Conservation (phyloP, 2,113 vertebrate genomes). For the Butorides virescens region DNA sequence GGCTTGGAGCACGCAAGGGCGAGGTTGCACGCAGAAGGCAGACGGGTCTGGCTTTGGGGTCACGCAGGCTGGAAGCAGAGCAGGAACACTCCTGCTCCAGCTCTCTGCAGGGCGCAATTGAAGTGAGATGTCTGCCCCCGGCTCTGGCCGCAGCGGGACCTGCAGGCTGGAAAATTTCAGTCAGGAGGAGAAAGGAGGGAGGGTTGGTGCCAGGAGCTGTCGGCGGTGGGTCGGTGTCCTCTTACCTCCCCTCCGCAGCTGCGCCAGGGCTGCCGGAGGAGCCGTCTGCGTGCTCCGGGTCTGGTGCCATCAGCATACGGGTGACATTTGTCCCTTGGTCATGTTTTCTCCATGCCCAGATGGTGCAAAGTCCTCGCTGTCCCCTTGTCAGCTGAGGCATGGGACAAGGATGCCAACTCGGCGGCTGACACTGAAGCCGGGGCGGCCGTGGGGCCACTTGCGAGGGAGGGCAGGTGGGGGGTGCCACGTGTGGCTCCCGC, state of each 20-base stretch:
- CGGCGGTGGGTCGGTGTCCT: not conserved
- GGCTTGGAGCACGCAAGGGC: not conserved
- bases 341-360: not conserved
- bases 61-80: not conserved
- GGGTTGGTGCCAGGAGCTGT: not conserved
- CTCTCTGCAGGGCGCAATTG: not conserved
- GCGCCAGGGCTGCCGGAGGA: rapidly evolving
- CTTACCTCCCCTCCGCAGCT: not conserved
- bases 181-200: not conserved
- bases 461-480: not conserved
- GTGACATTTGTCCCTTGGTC: constrained; percentile 12
- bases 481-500: not conserved
- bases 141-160: rapidly evolving
- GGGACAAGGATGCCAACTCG: not conserved
- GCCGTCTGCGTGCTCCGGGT: rapidly evolving
- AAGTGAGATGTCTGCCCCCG: not conserved
- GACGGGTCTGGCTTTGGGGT: not conserved
- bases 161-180: not conserved
- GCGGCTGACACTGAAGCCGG: rapidly evolving
- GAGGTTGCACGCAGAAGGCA: not conserved
- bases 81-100: not conserved
- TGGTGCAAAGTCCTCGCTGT: constrained; percentile 1
- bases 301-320: not conserved
- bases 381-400: constrained; percentile 18
- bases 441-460: rapidly evolving